These are phyloP conservation scores for Hydrolagus colliei DNA, from an alignment of 2,797 vertebrate species.

Conservation along the genomic window DNA sequence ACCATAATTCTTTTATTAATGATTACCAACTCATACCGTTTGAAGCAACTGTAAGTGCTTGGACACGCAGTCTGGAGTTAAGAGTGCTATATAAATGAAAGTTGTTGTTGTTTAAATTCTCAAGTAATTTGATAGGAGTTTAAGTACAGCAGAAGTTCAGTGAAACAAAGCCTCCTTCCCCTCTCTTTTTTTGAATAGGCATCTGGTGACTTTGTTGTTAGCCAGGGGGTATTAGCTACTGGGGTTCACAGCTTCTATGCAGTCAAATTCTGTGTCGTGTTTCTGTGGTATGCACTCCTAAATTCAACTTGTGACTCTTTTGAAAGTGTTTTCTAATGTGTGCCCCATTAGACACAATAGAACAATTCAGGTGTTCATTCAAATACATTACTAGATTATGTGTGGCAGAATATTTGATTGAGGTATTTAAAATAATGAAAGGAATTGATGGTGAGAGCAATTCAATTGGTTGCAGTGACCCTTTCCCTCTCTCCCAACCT, in stretches of 20 bases:
- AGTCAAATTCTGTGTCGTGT: neutral
- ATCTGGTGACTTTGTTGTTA: neutral
- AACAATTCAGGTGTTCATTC: neutral
- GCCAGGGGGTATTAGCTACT: neutral
- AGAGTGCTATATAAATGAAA: too few species aligned
- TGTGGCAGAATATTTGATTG: neutral
- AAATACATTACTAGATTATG: slow-evolving; percentile 6
- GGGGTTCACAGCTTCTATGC: neutral
- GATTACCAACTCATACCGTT: too few species aligned
- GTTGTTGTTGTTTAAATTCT: too few species aligned
- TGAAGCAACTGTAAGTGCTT: too few species aligned
- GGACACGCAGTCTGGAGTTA: too few species aligned
- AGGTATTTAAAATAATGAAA: too few species aligned
- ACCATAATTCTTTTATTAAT: too few species aligned
- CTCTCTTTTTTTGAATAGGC: neutral
- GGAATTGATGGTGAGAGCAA: too few species aligned
- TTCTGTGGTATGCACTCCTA: neutral
- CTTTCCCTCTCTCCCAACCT: too few species aligned
- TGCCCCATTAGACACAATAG: neutral
- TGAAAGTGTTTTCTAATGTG: neutral
- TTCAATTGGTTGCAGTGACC: too few species aligned
- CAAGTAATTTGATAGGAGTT: neutral
- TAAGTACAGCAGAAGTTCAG: neutral
- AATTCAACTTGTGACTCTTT: neutral
- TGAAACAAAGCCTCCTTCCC: neutral